A percentile compares a stretch with the other conserved stretches of the same genome.
phyloP scores from a whole-genome alignment of 23 tunicate genomes.

The Diplosoma virens region DNA sequence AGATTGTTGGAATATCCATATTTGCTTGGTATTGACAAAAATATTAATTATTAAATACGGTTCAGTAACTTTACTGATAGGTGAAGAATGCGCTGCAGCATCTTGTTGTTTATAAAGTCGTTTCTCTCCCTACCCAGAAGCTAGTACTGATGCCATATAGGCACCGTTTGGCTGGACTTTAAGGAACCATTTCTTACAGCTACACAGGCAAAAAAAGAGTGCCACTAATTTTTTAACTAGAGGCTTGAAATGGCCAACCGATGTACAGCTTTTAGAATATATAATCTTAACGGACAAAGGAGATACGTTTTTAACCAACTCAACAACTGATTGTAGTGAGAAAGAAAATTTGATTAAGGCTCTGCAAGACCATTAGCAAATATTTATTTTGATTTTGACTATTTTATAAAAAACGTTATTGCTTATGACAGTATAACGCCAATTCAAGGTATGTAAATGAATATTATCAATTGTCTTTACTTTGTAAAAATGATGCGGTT shows the following conservation, averaged over 20 bases:
- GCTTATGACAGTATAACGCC: conserved; percentile 1
- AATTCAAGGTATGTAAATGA: background rate
- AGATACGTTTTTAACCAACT: background rate
- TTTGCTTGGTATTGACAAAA: too few relatives aligned
- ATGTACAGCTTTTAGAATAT: background rate
- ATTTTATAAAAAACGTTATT: background rate
- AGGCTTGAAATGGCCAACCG: background rate
- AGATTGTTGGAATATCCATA: too few relatives aligned
- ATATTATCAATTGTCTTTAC: background rate
- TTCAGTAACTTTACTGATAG: too few relatives aligned
- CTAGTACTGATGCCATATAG: background rate
- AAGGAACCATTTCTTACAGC: too few relatives aligned
- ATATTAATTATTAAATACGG: too few relatives aligned
- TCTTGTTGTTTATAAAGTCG: too few relatives aligned
- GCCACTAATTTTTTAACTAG: background rate
- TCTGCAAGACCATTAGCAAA: background rate
- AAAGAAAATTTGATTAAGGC: background rate
- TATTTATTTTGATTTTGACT: background rate
- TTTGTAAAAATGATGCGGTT: conserved; percentile 9
- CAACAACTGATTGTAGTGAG: background rate
- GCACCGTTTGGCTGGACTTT: conserved; percentile 17
- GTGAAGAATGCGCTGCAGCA: too few relatives aligned
- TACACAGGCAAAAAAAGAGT: too few relatives aligned
- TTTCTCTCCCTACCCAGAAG: background rate
- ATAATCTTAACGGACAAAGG: background rate